These are phyloP conservation scores for Altica lythri DNA, from an alignment of 2,888 invertebrate genomes.

Conservation along the genomic window DNA sequence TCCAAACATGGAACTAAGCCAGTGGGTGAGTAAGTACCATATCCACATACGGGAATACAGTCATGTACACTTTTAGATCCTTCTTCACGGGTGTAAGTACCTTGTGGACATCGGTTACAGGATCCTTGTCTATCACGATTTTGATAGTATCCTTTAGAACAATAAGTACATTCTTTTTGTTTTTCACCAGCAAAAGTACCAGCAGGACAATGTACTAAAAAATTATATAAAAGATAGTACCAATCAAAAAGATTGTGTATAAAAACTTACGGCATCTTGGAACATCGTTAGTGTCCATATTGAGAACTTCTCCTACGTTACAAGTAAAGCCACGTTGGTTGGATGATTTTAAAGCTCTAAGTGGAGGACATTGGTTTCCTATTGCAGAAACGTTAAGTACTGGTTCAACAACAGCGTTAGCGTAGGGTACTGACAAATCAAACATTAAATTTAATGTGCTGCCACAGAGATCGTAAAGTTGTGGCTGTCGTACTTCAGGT, in stretches of 20 bases:
- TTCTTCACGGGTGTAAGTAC: slow-evolving; percentile 90
- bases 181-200: slow-evolving; percentile 92
- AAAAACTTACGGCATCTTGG: slow-evolving; percentile 83
- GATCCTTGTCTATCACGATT: slow-evolving; percentile 88
- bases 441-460: slow-evolving; percentile 92
- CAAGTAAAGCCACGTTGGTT: slow-evolving; percentile 92
- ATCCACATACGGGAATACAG: slow-evolving; percentile 93
- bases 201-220: slow-evolving; percentile 92
- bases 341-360: slow-evolving; percentile 82
- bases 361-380: slow-evolving; percentile 90
- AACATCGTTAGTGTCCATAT: slow-evolving; percentile 90
- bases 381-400: slow-evolving; percentile 86
- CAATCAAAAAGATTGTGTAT: neutral
- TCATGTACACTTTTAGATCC: slow-evolving; percentile 85
- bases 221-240: too few species aligned
- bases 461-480: slow-evolving; percentile 93
- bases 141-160: slow-evolving; percentile 92
- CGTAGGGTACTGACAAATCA: slow-evolving; percentile 90
- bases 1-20: slow-evolving; percentile 92
- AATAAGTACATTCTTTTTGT: slow-evolving; percentile 88
- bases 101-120: slow-evolving; percentile 88
- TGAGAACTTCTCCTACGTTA: slow-evolving; percentile 89
- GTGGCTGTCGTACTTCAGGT: slow-evolving; percentile 87
- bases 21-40: slow-evolving; percentile 93
- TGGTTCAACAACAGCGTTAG: slow-evolving; percentile 87